Base-by-base conservation (phyloP, 2,888 invertebrate genomes). In the Drosophila melanosoma region DNA sequence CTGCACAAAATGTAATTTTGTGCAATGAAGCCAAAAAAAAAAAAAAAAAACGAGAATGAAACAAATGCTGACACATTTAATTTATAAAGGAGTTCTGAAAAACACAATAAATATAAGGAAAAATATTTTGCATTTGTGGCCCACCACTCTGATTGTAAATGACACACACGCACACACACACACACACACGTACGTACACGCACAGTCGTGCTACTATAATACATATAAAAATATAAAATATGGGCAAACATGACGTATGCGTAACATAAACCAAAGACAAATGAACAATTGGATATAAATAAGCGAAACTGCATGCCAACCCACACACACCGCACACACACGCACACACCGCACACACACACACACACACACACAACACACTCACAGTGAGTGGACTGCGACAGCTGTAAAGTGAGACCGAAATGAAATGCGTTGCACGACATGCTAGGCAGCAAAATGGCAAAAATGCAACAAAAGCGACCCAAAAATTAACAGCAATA, bases 211-310 rank as follows among this genome's bases (percentile, higher is more conserved):
- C 45, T n/a, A 48, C 40, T 53, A 53, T 77, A 73, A 69, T 64
- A 59, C 57, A 73, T 74, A 82, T 84, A 72, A 69, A 75, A 81
- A 82, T 75, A 81, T 86, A 89, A 87, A 85, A 87, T 87, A 87
- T 87, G 87, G 87, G 76, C 90, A 81, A 74, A 83, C 88, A 89
- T 87, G 90, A 87, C 88, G 87, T 89, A 89, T 89, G 90, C 90
- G 90, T 89, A 87, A 80, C 88, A 89, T 87, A 87, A 87, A 87
- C 87, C 87, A 87, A 89, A 87, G 87, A 83, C 87, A 87, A 87
- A 87, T 87, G 87, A 87, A 87, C 87, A 87, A 87, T 89, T 89
- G 87, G 87, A 85, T 89, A 89, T 87, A 87, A 87, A 87, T 89
- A 87, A 87, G 90, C 87, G 87, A 79, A 73, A 69, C 70, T 58